These are phyloP conservation scores for Nemurella pictetii DNA, from an alignment of 2,888 invertebrate genomes.

Conservation along the genomic window DNA sequence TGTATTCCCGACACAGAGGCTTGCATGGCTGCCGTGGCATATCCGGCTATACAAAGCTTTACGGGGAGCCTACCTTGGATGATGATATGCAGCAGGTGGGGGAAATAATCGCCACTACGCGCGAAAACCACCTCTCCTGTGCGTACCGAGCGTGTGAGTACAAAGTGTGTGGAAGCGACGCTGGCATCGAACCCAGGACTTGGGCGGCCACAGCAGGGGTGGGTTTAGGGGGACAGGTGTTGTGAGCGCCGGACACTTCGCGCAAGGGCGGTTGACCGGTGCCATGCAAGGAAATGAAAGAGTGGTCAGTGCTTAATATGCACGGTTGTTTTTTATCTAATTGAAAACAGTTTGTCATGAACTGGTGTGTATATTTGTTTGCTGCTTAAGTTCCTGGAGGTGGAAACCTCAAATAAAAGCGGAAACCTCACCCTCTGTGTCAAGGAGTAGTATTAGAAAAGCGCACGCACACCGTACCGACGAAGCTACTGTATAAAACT, in stretches of 20 bases:
- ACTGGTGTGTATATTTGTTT: no score
- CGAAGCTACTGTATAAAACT: no score
- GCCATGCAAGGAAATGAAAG: no score
- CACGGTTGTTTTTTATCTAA: no score
- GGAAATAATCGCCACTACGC: neutral
- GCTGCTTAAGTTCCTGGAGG: no score
- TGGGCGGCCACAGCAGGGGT: no score
- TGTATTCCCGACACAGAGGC: neutral
- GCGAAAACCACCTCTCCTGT: neutral
- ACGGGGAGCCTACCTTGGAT: neutral
- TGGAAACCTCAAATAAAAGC: no score
- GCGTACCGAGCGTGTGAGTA: neutral
- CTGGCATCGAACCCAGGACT: neutral
- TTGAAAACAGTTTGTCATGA: no score
- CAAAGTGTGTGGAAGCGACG: neutral
- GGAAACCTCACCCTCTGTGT: neutral
- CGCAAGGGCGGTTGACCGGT: neutral
- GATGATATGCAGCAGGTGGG: neutral
- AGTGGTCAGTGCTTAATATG: no score
- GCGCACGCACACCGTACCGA: no score
- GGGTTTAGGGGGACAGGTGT: neutral
- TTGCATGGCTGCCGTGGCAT: no score
- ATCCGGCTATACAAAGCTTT: neutral
- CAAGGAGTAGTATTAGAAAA: no score
- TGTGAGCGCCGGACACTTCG: neutral